Evolutionary conservation across 2,888 invertebrate species (phyloP), one percentile per base, ranked within the genome.

Genomic region (Morpho deidamia): DNA sequence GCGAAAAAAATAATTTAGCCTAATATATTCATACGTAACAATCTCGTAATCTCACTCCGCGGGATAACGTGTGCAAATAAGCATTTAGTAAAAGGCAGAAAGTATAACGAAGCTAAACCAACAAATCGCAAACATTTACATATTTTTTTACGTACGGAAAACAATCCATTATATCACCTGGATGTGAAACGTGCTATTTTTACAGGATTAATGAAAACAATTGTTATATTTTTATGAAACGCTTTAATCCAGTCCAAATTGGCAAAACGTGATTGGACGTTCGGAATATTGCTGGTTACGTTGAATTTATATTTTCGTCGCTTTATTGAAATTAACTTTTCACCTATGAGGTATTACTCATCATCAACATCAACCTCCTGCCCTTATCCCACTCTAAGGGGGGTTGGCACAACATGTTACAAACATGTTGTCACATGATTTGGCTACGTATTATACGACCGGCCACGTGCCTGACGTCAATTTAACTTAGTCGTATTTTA

Each of bases 91-190:
- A 54, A 57, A 51, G 44, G 48, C 43, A 53, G 51, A 57, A 53
- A 53, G 54, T 58, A 50, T 53, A 53, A 50, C 53, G 44, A 48
- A 52, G 53, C 52, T 53, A 55, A 60, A 58, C 53, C 59, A 60
- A 61, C 63, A 66, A 62, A 61, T 64, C 63, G 62, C 58, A 60
- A 59, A 34, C 51, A 56, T 61, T 59, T 56, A 53, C 53, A 59
- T 56, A 62, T 59, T 23, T 23, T 23, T 23, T 37, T 37, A n/a
- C 37, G n/a, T 39, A 47, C 23, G 45, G 56, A 45, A 50, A 61
- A 47, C 51, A 44, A 47, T 39, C 56, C 42, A 56, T 61, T 64
- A 58, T 47, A 55, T 49, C 45, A 55, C 55, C 58, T 58, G 58
- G 59, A 60, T 64, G 57, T 52, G 45, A 57, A 65, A 60, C 53